Conservation (phyloP, 2,113 vertebrate species). For the Corythaixoides concolor region DNA sequence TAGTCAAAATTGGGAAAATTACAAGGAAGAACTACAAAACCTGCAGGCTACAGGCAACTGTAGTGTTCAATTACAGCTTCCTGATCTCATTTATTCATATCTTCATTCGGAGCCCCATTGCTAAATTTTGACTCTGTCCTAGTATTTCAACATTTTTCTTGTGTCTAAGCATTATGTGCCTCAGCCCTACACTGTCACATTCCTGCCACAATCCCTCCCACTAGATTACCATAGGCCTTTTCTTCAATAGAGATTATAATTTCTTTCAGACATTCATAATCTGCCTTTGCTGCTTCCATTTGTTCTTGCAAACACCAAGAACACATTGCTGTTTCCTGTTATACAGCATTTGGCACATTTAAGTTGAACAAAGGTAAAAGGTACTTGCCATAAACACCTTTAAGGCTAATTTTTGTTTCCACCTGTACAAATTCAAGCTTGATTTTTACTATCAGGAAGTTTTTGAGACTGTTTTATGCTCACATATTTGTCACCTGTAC, state of each 20-base stretch:
- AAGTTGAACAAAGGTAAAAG: not conserved
- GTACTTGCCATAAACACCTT: not conserved
- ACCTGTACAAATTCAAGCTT: not conserved
- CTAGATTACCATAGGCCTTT: not conserved
- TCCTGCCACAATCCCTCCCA: not conserved
- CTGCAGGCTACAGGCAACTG: not conserved
- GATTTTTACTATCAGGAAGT: not conserved
- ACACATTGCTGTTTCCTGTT: not conserved
- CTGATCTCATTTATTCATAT: not conserved
- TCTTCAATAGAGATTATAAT: not conserved
- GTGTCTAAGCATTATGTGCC: not conserved
- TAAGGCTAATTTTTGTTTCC: not conserved
- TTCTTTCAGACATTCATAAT: not conserved
- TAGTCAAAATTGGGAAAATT: not conserved
- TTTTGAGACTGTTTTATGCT: not conserved
- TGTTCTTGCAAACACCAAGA: too few relatives aligned
- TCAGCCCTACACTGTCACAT: not conserved
- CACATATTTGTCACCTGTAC: not conserved
- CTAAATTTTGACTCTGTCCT: not conserved
- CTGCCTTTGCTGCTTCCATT: not conserved
- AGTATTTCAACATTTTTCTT: not conserved
- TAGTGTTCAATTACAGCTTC: not conserved
- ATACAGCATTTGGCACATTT: not conserved
- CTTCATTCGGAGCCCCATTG: not conserved
- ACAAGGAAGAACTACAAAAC: not conserved